Evolutionary conservation across 1,140 invertebrate genomes (phyloP).

Genomic region (Brachionus rotundiformis): DNA sequence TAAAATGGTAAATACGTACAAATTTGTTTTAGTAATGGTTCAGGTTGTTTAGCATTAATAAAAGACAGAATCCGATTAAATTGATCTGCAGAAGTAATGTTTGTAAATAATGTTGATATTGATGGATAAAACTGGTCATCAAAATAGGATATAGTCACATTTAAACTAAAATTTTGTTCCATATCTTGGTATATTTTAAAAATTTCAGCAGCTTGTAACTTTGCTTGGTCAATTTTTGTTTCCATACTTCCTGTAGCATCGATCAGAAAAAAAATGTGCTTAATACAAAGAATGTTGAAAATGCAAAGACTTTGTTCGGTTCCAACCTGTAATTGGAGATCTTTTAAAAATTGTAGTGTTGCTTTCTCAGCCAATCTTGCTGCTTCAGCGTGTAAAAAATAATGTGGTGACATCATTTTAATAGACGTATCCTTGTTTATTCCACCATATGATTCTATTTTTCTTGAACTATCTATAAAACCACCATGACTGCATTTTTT

Average conservation of each 20-base stretch:
- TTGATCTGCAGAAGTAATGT: background rate
- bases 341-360: background rate
- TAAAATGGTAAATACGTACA: background rate
- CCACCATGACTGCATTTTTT: constrained; percentile 34
- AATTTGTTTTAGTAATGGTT: background rate
- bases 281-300: background rate
- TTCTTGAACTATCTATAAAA: background rate
- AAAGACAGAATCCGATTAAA: background rate
- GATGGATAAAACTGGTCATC: background rate
- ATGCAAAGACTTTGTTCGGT: background rate
- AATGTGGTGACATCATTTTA: background rate
- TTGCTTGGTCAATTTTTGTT: background rate
- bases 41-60: background rate
- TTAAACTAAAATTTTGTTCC: background rate
- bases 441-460: background rate
- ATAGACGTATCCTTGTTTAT: background rate
- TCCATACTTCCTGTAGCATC: background rate
- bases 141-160: background rate
- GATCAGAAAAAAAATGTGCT: background rate
- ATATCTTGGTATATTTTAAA: background rate
- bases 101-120: background rate
- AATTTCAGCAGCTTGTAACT: background rate
- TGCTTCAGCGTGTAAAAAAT: background rate
- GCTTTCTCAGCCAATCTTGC: background rate
- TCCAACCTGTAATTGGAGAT: background rate